Base-by-base conservation (phyloP, 2,113 vertebrate species). In the Cyprinodon tularosa region DNA sequence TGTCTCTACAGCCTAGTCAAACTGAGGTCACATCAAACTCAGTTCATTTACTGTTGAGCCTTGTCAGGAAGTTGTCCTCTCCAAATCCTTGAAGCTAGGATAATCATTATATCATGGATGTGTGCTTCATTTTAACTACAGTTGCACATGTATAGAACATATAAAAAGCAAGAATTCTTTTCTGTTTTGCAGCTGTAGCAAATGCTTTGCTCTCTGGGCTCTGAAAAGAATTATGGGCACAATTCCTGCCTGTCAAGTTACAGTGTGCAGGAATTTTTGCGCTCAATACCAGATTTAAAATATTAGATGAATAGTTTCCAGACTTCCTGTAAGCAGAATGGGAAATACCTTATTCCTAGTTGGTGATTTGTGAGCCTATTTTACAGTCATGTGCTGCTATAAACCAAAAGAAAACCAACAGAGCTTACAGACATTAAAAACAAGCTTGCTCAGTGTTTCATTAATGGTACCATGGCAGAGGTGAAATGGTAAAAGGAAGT, bases 11-110 rank as follows among this genome's bases (percentile, higher is more conserved):
- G 4, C 9, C 1, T 38, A 67, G 38, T 66, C 62, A 67, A 68
- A 61, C 12, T 36, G 9, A 68, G 83, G 67, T 86, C 77, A 22
- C 62, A 84, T 90, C 72, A 36, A 68, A 62, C 67, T 71, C 40
- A 39, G 68, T 22, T 69, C 76, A 66, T 84, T 84, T 76, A 85
- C 29, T 42, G 66, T 15, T 65, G 42, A 65, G 77, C 66, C 71
- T 60, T 39, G 37, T 11, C 17, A 36, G 40, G 48, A 64, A 64
- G 68, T 62, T 39, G 37, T 53, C 6, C 17, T 53, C 50, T n/a
- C 17, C 15, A 20, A 8, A 9, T 6, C 9, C 6, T n/a, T n/a
- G n/a, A 1, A 20, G 7, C 17, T 3, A 47, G 6, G 42, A 20
- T 66, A 29, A 15, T 12, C n/a, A 44, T 5, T 64, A 17, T 40